A percentile compares a stretch with the other conserved stretches of the same genome.
phyloP scores from a whole-genome alignment of 1,140 invertebrate genomes.

The Atta colombica region DNA sequence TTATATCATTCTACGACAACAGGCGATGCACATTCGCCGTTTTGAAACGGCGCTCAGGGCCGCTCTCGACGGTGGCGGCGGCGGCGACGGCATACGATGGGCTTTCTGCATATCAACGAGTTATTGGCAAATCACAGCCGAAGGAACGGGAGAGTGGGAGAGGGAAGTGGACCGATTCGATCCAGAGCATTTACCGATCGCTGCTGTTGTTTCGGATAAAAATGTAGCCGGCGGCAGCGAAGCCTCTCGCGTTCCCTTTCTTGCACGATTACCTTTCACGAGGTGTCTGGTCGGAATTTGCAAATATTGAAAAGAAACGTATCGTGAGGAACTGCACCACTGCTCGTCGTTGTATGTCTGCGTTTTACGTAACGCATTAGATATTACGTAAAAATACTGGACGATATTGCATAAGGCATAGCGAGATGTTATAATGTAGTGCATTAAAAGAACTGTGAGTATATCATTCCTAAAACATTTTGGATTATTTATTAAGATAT shows the following conservation, averaged over 20 bases:
- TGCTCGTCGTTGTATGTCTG: neutral
- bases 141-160: constrained; percentile 18
- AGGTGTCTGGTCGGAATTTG: constrained; percentile 37
- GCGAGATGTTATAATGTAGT: constrained; percentile 17
- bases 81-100: constrained; percentile 50
- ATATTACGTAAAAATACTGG: constrained; percentile 28
- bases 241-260: constrained; percentile 62
- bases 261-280: constrained; percentile 69
- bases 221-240: constrained; percentile 60
- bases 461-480: neutral
- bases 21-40: constrained; percentile 60
- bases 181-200: constrained; percentile 37
- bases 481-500: neutral
- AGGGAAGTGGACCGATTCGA: constrained; percentile 49
- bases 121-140: constrained; percentile 73
- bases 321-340: neutral
- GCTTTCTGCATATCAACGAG: constrained; percentile 77
- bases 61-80: neutral
- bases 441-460: neutral
- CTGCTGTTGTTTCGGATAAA: constrained; percentile 65
- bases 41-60: constrained; percentile 68
- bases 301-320: constrained; percentile 49
- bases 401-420: neutral
- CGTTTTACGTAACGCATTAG: constrained; percentile 28
- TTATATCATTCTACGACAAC: constrained; percentile 66